Base-by-base conservation (phyloP, 2,888 invertebrate genomes). In the Sinotaia quadrata region DNA sequence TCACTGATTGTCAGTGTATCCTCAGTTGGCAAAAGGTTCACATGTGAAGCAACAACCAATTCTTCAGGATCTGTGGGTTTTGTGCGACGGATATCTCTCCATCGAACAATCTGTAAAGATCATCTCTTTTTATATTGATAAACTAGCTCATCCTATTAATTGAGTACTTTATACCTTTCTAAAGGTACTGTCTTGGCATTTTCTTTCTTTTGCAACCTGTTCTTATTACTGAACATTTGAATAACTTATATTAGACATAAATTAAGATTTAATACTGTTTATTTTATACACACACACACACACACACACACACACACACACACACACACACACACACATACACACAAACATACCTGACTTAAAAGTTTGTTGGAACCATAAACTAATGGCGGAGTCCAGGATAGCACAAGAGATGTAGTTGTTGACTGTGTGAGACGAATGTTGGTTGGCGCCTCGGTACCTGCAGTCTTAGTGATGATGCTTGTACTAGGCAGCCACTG, bases 361-460 rank as follows among this genome's bases (percentile, higher is more conserved):
- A 80, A 79, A 12, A 87, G 79, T 59, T 85, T 81, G 73, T 87
- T 88, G 18, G 87, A 85, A 10, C 88, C 88, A 72, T 85, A 82
- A 21, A 87, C 88, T 58, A 82, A 78, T 0, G 88, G 82, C n/a
- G 85, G 82, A 4, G 82, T 82, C 88, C 88, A 88, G 21, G 72
- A 75, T 29, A 88, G 57, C 36, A 81, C 81, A 59, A 88, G 68
- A 21, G 84, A 81, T 36, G 85, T 79, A 36, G 80, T 78, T 21
- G 81, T 81, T 7, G 84, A 78, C 60, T 80, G 74, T 2, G 77
- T 74, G 21, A 85, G 78, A 61, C 79, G 78, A 29, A 85, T 63
- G 61, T 85, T 83, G 10, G 81, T 78, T 12, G 87, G 85, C 3
- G 84, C 77, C 34, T 85, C 86, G 2, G 87, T 88, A 3, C 88